phyloP scores from a whole-genome alignment of 2,888 invertebrate species.

The Dolomedes plantarius region DNA sequence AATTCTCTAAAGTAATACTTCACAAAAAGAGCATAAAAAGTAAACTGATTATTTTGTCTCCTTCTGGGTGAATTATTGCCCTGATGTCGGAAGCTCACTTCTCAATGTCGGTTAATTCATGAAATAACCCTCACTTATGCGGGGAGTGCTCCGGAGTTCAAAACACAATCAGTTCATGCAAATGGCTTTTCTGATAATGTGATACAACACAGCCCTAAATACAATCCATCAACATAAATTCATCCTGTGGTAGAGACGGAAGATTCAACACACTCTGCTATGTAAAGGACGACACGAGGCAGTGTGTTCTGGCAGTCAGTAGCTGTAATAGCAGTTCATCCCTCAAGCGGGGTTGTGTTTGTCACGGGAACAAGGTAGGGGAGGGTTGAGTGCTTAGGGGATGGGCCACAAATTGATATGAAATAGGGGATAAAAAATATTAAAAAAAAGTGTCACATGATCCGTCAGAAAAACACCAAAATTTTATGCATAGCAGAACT shows the following conservation, averaged over 20 bases:
- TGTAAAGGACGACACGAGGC: slow-evolving; percentile 29
- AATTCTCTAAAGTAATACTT: too few species aligned
- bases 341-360: slow-evolving; percentile 32
- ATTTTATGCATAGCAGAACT: too few species aligned
- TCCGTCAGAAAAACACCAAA: too few species aligned
- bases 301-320: slow-evolving; percentile 20
- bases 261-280: background rate
- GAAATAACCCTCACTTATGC: background rate
- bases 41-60: too few species aligned
- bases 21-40: too few species aligned
- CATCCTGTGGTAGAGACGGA: background rate
- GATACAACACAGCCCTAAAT: background rate
- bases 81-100: too few species aligned
- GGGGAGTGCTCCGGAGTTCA: background rate
- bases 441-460: too few species aligned
- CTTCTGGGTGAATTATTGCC: too few species aligned
- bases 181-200: background rate
- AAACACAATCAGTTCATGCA: slow-evolving; percentile 4
- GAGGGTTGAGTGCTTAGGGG: slow-evolving; percentile 24
- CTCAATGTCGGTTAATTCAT: background rate
- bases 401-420: background rate
- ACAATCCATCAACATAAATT: slow-evolving; percentile 18
- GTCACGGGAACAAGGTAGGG: slow-evolving; percentile 13
- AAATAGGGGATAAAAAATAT: too few species aligned
- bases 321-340: slow-evolving; percentile 45